Conservation (phyloP, 2,888 invertebrate species). For the Acanthosepion lycidas region DNA sequence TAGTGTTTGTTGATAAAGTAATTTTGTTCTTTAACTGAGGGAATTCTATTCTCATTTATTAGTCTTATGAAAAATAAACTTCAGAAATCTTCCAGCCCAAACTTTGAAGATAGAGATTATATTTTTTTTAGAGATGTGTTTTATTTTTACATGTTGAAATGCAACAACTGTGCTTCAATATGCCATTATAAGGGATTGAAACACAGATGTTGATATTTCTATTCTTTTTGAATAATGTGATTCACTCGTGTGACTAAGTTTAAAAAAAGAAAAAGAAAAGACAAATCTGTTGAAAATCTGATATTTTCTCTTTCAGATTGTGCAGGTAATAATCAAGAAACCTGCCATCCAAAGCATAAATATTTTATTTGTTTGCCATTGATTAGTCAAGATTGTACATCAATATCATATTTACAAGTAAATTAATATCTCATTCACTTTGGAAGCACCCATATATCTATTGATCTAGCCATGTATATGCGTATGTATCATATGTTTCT, state of each 20-base stretch:
- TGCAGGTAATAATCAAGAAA: neutral
- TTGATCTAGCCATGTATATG: neutral
- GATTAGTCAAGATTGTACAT: neutral
- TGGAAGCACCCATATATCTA: neutral
- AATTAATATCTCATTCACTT: conserved; percentile 33
- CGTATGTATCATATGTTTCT: neutral
- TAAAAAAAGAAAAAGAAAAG: neutral
- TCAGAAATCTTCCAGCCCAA: too few species aligned
- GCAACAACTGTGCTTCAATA: too few species aligned
- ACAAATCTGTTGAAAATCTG: neutral
- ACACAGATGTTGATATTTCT: too few species aligned
- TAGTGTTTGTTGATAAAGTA: too few species aligned
- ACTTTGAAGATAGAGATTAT: too few species aligned
- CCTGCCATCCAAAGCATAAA: neutral
- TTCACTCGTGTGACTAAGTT: neutral
- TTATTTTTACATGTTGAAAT: too few species aligned
- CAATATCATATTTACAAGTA: conserved; percentile 33
- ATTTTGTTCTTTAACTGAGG: too few species aligned
- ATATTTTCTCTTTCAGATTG: neutral
- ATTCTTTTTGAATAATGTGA: neutral
- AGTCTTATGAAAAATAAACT: too few species aligned
- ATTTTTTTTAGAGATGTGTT: too few species aligned
- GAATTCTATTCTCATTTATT: too few species aligned
- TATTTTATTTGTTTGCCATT: neutral
- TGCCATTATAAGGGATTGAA: too few species aligned